Evolutionary conservation across 2,888 invertebrate genomes (phyloP).

Genomic region (Cosmia trapezina): DNA sequence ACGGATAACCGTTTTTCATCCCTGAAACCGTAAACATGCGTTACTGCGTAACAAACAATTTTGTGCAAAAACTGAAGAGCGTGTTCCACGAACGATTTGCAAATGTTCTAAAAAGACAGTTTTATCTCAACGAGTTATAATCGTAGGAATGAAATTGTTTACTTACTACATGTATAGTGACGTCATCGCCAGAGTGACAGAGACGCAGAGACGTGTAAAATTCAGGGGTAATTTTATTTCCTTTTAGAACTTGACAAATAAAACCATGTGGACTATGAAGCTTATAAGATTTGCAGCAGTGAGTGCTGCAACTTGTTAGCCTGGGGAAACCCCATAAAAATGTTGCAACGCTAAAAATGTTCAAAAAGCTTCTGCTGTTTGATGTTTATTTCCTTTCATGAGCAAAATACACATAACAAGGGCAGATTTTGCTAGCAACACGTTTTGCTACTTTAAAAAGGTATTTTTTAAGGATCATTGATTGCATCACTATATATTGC

Average conservation of each 20-base stretch:
- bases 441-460: conserved; percentile 10
- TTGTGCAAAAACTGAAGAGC: conserved; percentile 14
- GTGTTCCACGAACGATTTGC: conserved; percentile 18
- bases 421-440: not conserved
- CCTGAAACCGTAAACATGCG: conserved; percentile 41
- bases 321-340: conserved; percentile 20
- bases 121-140: conserved; percentile 34
- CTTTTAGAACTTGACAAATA: conserved; percentile 12
- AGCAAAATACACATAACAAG: not conserved
- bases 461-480: not conserved
- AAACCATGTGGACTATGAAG: not conserved
- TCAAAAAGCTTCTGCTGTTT: not conserved
- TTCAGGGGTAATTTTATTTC: conserved; percentile 25
- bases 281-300: not conserved
- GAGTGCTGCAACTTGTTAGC: conserved; percentile 5
- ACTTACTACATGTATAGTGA: conserved; percentile 44
- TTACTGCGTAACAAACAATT: conserved; percentile 32
- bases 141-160: conserved; percentile 43
- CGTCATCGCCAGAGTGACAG: conserved; percentile 15
- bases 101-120: conserved; percentile 27
- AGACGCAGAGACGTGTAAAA: conserved; percentile 22
- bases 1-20: conserved; percentile 39
- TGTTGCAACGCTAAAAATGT: conserved; percentile 10
- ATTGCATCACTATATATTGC: not conserved
- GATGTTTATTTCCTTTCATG: not conserved